Conservation (phyloP, 2,113 vertebrate genomes). For the Ifrita kowaldi region DNA sequence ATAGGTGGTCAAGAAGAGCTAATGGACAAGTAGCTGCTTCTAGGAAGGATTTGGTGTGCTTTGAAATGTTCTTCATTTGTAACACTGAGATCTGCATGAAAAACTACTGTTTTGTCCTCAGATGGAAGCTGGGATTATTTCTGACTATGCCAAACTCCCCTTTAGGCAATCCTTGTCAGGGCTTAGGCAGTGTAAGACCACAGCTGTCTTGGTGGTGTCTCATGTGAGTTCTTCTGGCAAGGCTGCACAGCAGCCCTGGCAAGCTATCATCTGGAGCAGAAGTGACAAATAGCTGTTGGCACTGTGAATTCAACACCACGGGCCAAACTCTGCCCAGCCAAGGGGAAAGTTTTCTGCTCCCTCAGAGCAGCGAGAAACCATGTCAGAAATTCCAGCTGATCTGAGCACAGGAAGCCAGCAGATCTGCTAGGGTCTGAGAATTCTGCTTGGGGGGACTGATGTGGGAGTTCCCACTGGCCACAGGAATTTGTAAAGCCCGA, state of each 20-base stretch:
- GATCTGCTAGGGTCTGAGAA: background rate
- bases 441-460: background rate
- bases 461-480: background rate
- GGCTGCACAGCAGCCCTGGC: background rate
- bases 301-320: fast-evolving
- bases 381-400: background rate
- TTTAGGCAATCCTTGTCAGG: background rate
- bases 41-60: background rate
- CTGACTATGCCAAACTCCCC: background rate
- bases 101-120: background rate
- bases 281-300: background rate
- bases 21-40: background rate
- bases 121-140: background rate
- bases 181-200: background rate
- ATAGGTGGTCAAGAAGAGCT: background rate
- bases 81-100: background rate
- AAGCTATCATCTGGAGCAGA: background rate
- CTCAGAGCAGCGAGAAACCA: background rate
- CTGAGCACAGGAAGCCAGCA: background rate
- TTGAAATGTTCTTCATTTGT: background rate
- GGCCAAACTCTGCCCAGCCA: background rate
- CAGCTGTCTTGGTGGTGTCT: background rate
- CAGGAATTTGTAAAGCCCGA: background rate
- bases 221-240: background rate
- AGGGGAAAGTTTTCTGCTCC: background rate